Base-by-base conservation (phyloP, 2,113 vertebrate genomes). In the Leucoraja erinaceus region DNA sequence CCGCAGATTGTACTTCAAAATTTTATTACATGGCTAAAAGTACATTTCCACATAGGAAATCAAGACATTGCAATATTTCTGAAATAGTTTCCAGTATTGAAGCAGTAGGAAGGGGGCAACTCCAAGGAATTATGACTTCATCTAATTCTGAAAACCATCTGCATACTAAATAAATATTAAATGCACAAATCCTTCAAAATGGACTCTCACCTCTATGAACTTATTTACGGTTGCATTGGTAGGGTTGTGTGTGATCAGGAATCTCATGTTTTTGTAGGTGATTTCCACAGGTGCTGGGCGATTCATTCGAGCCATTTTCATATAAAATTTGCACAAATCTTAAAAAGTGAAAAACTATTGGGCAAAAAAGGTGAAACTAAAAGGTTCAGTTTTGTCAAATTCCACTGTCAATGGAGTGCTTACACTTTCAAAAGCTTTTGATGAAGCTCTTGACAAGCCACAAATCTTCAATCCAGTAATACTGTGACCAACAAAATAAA, bases 241-340 rank as follows among this genome's bases (percentile, higher is more conserved):
- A 94, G 99, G 99, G 95, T 99, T 99, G 96, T 99, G 99, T 95
- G 98, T 99, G 94, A 99, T 99, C 95, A 99, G 98, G 95, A 99
- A 99, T 96, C 99, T 97, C 99, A 99, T 99, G 96, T 99, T 99
- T 96, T 99, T 99, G 97, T 99, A 99, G 93, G 98, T 99, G 96
- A 99, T 99, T 97, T 99, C 99, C 96, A 99, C 99, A 94, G 99
- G 98, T 96, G 99, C 99, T 93, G 99, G 99, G 95, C 98, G 97
- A 96, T 99, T 99, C 98, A 99, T 99, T 95, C 99, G 98, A 96
- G 99, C 99, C 99, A 99, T 99, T 93, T 96, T 96, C 95, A 93
- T 96, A 95, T 94, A 96, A 94, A 94, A 95, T 94, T 47, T n/a
- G 68, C 94, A 95, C 96, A 95, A 91, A 94, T 94, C 93, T 95